Percentiles rank a stretch among this genome's conserved stretches.
Conservation (phyloP, 2,888 invertebrate genomes). For the Zhuqinia jingwanae region DNA sequence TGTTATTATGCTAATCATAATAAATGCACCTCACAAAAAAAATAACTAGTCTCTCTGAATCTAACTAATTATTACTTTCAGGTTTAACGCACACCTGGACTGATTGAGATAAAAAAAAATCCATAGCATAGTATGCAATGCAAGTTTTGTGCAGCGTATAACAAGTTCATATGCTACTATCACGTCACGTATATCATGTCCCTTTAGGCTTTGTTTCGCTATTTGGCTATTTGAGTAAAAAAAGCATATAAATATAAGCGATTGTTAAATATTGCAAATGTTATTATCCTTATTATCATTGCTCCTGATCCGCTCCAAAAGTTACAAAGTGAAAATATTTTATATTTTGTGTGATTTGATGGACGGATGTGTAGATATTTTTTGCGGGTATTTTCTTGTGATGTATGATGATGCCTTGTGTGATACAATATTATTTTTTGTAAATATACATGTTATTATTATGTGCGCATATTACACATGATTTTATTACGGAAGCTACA, state of each 20-base stretch:
- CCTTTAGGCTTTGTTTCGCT: constrained; percentile 15
- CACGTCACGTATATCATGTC: constrained; percentile 2
- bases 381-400: too few relatives aligned
- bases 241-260: background rate
- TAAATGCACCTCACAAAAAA: constrained; percentile 53
- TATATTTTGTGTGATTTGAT: background rate
- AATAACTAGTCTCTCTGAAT: constrained; percentile 19
- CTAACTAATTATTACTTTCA: constrained; percentile 52
- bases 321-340: background rate
- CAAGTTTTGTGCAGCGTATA: background rate
- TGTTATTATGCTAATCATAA: constrained; percentile 68
- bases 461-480: background rate
- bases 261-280: constrained; percentile 8
- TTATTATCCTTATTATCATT: background rate
- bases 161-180: background rate
- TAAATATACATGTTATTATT: too few relatives aligned
- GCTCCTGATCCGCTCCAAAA: background rate
- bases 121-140: background rate
- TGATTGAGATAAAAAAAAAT: constrained; percentile 16
- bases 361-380: background rate
- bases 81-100: constrained; percentile 49
- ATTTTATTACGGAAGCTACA: constrained; percentile 27
- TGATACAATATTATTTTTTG: too few relatives aligned
- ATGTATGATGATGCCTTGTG: too few relatives aligned
- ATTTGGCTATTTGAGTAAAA: background rate